Conservation (phyloP, 2,113 vertebrate species). For the Coregonus clupeaformis region DNA sequence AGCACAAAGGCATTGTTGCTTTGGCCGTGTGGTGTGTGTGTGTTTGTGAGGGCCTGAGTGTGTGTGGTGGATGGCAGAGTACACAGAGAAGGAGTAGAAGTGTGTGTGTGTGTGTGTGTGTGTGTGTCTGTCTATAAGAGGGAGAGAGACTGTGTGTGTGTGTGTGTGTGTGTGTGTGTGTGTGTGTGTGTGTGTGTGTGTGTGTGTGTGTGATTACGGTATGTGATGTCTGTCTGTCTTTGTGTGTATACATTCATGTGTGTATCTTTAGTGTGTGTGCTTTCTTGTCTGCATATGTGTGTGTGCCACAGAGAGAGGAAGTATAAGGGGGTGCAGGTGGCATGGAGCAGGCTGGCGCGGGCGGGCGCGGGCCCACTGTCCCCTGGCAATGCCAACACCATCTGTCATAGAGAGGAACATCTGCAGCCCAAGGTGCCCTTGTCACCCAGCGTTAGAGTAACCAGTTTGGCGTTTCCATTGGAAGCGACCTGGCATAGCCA, state of each 20-base stretch:
- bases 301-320: slow-evolving; percentile 42
- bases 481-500: slow-evolving; percentile 57
- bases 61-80: slow-evolving; percentile 10
- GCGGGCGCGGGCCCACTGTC: slow-evolving; percentile 66
- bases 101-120: slow-evolving; percentile 37
- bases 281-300: slow-evolving; percentile 7
- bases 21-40: neutral
- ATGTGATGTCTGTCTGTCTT: too few relatives aligned
- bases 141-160: too few relatives aligned
- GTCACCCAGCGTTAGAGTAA: slow-evolving; percentile 78
- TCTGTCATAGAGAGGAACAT: slow-evolving; percentile 78
- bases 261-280: too few relatives aligned
- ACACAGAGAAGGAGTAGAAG: neutral
- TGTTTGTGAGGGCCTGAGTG: neutral
- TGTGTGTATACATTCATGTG: too few relatives aligned
- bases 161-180: slow-evolving; percentile 43
- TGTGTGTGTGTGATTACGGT: too few relatives aligned
- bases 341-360: slow-evolving; percentile 61
- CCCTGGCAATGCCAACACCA: slow-evolving; percentile 75
- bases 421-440: slow-evolving; percentile 81
- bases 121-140: too few relatives aligned
- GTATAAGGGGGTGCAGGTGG: slow-evolving; percentile 75
- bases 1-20: neutral
- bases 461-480: slow-evolving; percentile 78
- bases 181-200: slow-evolving; percentile 19